Base-by-base conservation (phyloP, 2,888 invertebrate species). In the Diaperis boleti region DNA sequence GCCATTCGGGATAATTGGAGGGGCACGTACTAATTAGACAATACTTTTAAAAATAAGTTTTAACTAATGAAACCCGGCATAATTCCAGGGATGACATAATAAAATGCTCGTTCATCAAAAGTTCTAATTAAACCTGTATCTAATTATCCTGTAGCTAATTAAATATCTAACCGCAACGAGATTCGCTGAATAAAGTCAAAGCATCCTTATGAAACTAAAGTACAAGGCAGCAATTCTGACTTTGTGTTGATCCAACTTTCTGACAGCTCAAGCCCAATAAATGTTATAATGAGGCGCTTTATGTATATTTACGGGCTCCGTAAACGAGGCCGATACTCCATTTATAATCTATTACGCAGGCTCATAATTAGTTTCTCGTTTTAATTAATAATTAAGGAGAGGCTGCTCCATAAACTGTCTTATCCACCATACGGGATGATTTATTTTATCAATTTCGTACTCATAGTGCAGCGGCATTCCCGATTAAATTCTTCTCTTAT, bases 111-210 rank as follows among this genome's bases (percentile, higher is more conserved):
- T 79, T 82, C 82, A 81, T 82, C 81, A 82, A 72, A 83, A 83
- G 79, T 79, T 77, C 77, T 80, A 80, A 80, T 80, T 80, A 80
- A 78, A 78, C 76, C 77, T 78, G 78, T 77, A 79, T 79, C 77
- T 79, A 78, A 79, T 79, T 79, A 79, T 78, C 79, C 75, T 75
- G 74, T 72, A 78, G 76, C 78, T 80, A 80, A 80, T 80, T 80
- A 79, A 78, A 80, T 80, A 79, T 78, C 74, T 76, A 78, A 77
- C 79, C 78, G 74, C 78, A 74, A 69, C 72, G 72, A 74, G 74
- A 75, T 74, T 72, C 73, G 73, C 72, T 72, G 74, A 76, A 75
- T 75, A 74, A 74, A 74, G 76, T 75, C 72, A 72, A 73, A 75
- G 76, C 76, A 75, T 75, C 76, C 77, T 78, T 78, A 78, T 75